Conservation (phyloP, 37 sponge, comb jelly and placozoan genomes). For the Ephydatia muelleri region DNA sequence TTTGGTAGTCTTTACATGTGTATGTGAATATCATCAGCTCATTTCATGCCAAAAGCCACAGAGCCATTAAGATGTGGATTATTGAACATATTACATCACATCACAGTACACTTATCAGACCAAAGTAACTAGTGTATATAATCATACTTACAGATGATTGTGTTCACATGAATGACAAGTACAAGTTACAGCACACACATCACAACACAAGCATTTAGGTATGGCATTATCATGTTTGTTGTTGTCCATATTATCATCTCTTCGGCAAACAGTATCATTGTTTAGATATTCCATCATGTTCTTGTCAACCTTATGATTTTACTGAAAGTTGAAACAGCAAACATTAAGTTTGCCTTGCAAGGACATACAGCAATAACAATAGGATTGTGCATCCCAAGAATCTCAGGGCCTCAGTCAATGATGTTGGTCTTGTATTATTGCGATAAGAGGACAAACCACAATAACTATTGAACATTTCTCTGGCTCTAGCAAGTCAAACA, state of each 20-base stretch:
- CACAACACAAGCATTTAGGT: conserved; percentile 26
- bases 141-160: conserved; percentile 10
- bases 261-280: neutral
- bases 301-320: neutral
- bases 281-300: conserved; percentile 5
- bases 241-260: conserved; percentile 19
- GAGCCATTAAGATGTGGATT: conserved; percentile 4
- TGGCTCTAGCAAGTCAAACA: neutral
- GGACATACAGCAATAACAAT: too few species aligned
- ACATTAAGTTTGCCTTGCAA: too few species aligned
- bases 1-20: too few species aligned
- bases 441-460: neutral
- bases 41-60: too few species aligned
- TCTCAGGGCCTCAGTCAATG: neutral
- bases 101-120: conserved; percentile 18
- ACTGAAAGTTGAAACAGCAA: too few species aligned
- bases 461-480: neutral
- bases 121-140: neutral
- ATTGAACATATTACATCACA: conserved; percentile 17
- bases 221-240: neutral
- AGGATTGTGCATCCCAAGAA: too few species aligned
- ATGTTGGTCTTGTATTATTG: conserved; percentile 1
- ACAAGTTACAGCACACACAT: conserved; percentile 6
- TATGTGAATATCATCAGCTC: too few species aligned
- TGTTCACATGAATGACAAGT: neutral